Evolutionary conservation across 2,797 vertebrate genomes (phyloP).

Genomic region (Triplophysa bombifrons): DNA sequence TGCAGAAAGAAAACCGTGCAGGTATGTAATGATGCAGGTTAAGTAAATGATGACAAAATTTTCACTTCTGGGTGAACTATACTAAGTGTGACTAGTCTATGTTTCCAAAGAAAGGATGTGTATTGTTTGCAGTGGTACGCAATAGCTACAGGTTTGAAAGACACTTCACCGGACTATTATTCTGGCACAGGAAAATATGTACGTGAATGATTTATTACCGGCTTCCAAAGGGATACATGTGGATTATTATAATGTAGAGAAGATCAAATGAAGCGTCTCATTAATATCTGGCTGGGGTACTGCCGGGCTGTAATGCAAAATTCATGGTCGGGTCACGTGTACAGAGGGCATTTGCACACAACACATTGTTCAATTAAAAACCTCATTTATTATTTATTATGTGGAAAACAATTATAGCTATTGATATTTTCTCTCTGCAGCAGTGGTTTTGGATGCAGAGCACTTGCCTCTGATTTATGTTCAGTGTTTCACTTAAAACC

Average conservation of each 20-base stretch:
- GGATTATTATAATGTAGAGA: slow-evolving; percentile 13
- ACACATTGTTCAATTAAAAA: slow-evolving; percentile 32
- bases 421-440: slow-evolving; percentile 10
- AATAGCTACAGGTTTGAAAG: background rate
- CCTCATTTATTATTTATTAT: slow-evolving; percentile 31
- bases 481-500: slow-evolving; percentile 12
- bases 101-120: background rate
- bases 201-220: slow-evolving; percentile 23
- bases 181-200: background rate
- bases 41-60: too few species aligned
- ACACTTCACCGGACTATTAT: background rate
- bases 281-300: slow-evolving; percentile 13
- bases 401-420: slow-evolving; percentile 25
- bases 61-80: background rate
- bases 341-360: background rate
- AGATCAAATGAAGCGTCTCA: slow-evolving; percentile 23
- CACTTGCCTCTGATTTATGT: background rate
- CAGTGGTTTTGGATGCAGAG: background rate
- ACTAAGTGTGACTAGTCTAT: background rate
- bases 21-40: too few species aligned
- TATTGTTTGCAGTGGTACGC: background rate
- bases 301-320: slow-evolving; percentile 25
- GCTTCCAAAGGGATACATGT: slow-evolving; percentile 7
- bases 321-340: slow-evolving; percentile 23
- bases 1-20: too few species aligned